These are phyloP conservation scores for Ypsolopha scabrella DNA, from an alignment of 2,888 invertebrate genomes.

Conservation along the genomic window DNA sequence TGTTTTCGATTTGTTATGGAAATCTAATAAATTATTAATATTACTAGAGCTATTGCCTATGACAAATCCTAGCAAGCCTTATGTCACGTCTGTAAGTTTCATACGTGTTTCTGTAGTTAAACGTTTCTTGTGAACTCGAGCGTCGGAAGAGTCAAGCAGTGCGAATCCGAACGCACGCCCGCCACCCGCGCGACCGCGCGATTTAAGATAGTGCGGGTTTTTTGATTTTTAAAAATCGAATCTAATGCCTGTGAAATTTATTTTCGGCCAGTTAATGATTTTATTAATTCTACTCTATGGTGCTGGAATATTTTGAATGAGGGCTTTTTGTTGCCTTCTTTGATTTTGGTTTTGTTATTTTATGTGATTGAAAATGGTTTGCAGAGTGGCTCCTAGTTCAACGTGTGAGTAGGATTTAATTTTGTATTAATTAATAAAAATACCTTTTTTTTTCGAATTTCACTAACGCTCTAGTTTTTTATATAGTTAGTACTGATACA, in stretches of 20 bases:
- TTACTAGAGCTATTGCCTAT: neutral
- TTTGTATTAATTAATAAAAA: neutral
- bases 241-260: neutral
- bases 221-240: neutral
- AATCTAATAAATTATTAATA: neutral
- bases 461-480: too few species aligned
- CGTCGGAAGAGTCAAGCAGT: neutral
- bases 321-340: neutral
- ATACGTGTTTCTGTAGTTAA: neutral
- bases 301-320: neutral
- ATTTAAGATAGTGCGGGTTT: too few species aligned
- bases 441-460: too few species aligned
- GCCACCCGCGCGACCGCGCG: too few species aligned
- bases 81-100: neutral
- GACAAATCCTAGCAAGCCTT: neutral
- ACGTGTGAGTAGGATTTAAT: slow-evolving; percentile 31
- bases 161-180: neutral
- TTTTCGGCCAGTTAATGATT: neutral
- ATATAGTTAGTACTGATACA: too few species aligned
- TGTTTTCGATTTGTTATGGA: too few species aligned
- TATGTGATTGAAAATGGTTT: slow-evolving; percentile 33
- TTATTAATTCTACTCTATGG: neutral
- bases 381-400: slow-evolving; percentile 41
- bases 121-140: neutral
- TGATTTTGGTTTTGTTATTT: slow-evolving; percentile 11